Evolutionary conservation across 1,140 invertebrate species (phyloP).

Genomic region (Orchestia grillus): DNA sequence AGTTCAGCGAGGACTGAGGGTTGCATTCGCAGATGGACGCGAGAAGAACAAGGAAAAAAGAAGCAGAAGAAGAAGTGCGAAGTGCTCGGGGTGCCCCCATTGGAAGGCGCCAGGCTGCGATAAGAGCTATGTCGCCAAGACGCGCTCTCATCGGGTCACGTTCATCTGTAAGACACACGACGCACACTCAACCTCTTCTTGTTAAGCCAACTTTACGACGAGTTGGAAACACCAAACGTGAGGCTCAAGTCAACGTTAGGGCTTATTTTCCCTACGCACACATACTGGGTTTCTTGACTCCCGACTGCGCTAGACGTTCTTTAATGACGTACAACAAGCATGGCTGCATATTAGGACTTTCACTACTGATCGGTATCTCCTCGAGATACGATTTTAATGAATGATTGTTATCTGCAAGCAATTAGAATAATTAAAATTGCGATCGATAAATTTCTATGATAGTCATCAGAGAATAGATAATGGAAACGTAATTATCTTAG

Average conservation of each 20-base stretch:
- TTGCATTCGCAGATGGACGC: not conserved
- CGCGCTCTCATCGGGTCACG: conserved; percentile 36
- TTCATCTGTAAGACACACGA: conserved; percentile 54
- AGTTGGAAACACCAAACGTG: conserved; percentile 48
- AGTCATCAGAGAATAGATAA: not conserved
- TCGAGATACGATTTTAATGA: not conserved
- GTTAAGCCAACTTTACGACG: conserved; percentile 52
- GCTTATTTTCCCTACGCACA: conserved; percentile 10
- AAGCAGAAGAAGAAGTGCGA: not conserved
- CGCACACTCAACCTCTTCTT: conserved; percentile 31
- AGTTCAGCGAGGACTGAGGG: not conserved
- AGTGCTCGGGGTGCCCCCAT: not conserved
- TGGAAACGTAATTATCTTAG: not conserved
- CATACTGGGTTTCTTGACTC: not conserved
- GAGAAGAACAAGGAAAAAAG: not conserved
- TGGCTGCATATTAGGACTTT: not conserved
- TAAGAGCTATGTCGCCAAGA: conserved; percentile 44
- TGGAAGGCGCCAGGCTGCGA: conserved; percentile 31
- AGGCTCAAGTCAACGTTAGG: conserved; percentile 16
- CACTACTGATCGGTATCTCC: not conserved
- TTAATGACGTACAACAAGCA: not conserved
- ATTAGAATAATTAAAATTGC: not conserved
- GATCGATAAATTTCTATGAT: not conserved
- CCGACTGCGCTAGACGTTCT: not conserved
- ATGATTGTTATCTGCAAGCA: not conserved